A percentile compares a stretch with the other conserved stretches of the same genome.
These are phyloP conservation scores for Terebella lapidaria DNA, from an alignment of 2,888 invertebrate genomes.

Conservation along the genomic window DNA sequence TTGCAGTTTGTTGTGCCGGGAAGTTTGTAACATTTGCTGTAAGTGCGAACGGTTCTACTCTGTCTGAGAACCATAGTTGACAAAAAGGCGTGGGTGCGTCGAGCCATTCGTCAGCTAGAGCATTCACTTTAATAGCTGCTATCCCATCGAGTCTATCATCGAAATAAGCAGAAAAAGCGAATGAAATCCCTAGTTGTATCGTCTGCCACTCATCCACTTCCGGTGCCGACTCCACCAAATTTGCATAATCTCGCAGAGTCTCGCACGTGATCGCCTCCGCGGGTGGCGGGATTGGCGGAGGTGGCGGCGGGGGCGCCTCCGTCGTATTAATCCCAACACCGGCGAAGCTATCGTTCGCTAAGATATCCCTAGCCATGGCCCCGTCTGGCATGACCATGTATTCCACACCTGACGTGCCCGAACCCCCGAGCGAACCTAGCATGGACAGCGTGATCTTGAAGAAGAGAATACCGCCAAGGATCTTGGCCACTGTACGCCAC, in stretches of 20 bases:
- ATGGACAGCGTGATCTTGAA: neutral
- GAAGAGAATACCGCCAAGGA: neutral
- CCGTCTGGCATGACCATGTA: neutral
- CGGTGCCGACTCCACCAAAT: neutral
- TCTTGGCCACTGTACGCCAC: neutral
- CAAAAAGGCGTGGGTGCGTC: neutral
- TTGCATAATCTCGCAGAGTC: neutral
- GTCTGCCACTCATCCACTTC: neutral
- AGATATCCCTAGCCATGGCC: neutral
- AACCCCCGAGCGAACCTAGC: neutral
- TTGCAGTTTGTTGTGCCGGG: neutral
- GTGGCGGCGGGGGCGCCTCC: neutral
- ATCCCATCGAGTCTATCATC: neutral
- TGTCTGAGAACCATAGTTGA: neutral
- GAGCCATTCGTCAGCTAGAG: neutral
- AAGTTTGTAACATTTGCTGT: neutral
- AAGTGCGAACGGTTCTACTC: neutral
- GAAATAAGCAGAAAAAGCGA: neutral
- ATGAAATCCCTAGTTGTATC: neutral
- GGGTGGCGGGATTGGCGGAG: neutral
- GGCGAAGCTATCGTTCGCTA: neutral
- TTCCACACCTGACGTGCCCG: neutral
- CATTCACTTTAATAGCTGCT: neutral
- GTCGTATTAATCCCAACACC: neutral
- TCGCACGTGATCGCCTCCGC: neutral